phyloP scores from a whole-genome alignment of 1,140 invertebrate species.

The Nasonia vitripennis region DNA sequence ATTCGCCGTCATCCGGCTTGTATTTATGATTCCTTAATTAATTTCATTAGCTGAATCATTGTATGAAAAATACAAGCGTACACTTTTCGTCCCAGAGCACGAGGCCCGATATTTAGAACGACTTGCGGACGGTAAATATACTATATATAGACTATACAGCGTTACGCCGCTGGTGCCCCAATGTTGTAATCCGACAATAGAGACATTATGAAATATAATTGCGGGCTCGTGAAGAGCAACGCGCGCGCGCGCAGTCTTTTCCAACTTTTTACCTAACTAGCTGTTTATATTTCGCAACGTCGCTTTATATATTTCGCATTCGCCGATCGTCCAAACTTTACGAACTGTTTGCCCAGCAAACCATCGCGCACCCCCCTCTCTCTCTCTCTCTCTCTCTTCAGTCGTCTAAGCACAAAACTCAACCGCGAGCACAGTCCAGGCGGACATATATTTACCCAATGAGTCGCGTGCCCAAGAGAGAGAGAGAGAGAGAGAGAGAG shows the following conservation, averaged over 20 bases:
- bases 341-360: neutral
- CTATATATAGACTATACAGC: neutral
- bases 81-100: too few relatives aligned
- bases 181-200: slow-evolving; percentile 10
- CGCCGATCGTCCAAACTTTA: too few relatives aligned
- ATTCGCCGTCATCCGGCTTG: neutral
- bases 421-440: neutral
- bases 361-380: neutral
- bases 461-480: neutral
- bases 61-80: too few relatives aligned
- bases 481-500: too few relatives aligned
- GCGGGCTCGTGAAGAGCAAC: neutral
- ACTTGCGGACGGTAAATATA: too few relatives aligned
- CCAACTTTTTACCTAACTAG: neutral
- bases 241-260: neutral
- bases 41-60: neutral
- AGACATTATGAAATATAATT: slow-evolving; percentile 30
- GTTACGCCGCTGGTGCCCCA: neutral
- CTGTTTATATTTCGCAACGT: neutral
- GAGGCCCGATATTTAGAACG: neutral
- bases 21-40: too few relatives aligned
- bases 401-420: too few relatives aligned
- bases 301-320: neutral
- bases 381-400: too few relatives aligned
- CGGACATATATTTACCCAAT: neutral